Conservation (phyloP, 2,797 vertebrate genomes). For the Coregonus ussuriensis region DNA sequence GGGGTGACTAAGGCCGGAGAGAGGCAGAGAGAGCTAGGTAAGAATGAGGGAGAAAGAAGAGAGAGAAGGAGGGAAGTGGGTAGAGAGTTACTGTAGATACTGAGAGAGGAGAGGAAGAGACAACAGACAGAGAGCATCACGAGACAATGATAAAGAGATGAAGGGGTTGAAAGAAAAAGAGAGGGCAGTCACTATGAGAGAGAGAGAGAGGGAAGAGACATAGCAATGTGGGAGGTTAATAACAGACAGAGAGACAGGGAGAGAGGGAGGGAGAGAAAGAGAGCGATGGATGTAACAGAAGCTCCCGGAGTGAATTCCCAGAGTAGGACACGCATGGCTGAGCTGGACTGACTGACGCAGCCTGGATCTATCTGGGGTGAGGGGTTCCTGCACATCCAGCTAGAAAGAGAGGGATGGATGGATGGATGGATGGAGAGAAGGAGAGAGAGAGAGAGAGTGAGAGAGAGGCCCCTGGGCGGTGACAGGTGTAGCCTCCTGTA, state of each 20-base stretch:
- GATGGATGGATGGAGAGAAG: constrained; percentile 46
- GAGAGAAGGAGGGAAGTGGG: constrained; percentile 28
- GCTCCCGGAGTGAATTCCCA: constrained; percentile 76
- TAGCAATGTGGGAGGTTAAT: no score
- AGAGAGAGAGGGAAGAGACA: constrained; percentile 25
- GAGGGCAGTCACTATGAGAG: not conserved
- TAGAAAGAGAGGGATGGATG: constrained; percentile 47
- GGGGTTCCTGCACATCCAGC: constrained; percentile 66
- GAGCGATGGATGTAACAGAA: constrained; percentile 63
- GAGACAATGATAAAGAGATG: constrained; percentile 32
- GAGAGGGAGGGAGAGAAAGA: constrained; percentile 30
- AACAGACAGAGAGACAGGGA: not conserved
- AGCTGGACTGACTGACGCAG: constrained; percentile 62
- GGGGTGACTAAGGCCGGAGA: not conserved
- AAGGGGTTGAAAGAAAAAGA: not conserved
- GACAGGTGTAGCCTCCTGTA: constrained; percentile 77
- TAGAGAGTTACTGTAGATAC: not conserved
- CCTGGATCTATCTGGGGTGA: constrained; percentile 68
- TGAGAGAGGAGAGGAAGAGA: not conserved
- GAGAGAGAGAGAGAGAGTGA: constrained; percentile 31
- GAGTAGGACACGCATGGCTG: constrained; percentile 74
- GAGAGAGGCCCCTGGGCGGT: constrained; percentile 65
- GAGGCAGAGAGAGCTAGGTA: not conserved
- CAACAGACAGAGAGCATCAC: constrained; percentile 9
- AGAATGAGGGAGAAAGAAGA: constrained; percentile 36